Base-by-base conservation (phyloP, 2,113 vertebrate species). In the Procavia capensis region DNA sequence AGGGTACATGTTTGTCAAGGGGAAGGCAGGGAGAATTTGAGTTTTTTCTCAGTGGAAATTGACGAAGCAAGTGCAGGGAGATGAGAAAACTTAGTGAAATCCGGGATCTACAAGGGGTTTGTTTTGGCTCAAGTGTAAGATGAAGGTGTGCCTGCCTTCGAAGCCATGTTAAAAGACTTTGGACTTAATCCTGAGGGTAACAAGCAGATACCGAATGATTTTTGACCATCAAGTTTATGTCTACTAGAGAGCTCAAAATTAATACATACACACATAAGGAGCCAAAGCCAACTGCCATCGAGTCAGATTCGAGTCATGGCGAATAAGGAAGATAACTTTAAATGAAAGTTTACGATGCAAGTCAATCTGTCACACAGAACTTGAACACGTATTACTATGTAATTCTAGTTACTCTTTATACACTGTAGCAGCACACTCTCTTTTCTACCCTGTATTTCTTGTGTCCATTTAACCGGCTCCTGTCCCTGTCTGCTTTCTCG, bases 71-170 rank as follows among this genome's bases (percentile, higher is more conserved):
- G 91, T 91, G 6, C 25, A 54, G 34, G n/a, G n/a, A 91, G 47
- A 4, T 63, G 20, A 92, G 34, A 90, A 87, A 95, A 22, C 41
- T 66, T 94, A 83, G 68, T 45, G 68, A 70, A 83, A 74, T 79
- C 29, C 41, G 43, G 6, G 6, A 66, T 79, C 34, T 89, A 78
- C 1, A 31, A 47, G 43, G 16, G 2, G 36, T 85, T 88, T 95
- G 6, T 43, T 36, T 91, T 59, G 50, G 50, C 22, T 91, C 5
- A 61, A 81, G 9, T 63, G 47, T 80, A 91, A 66, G 19, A 45
- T 72, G n/a, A 72, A 64, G 17, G 57, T 45, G 74, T 17, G 10
- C 31, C 61, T 68, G 20, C 2, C n/a, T 92, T 93, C n/a, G 29
- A 50, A 86, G 20, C 24, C 43, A 81, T 57, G 36, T 88, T 88